Conservation (phyloP, 2,113 vertebrate genomes). For the Rhea americana region DNA sequence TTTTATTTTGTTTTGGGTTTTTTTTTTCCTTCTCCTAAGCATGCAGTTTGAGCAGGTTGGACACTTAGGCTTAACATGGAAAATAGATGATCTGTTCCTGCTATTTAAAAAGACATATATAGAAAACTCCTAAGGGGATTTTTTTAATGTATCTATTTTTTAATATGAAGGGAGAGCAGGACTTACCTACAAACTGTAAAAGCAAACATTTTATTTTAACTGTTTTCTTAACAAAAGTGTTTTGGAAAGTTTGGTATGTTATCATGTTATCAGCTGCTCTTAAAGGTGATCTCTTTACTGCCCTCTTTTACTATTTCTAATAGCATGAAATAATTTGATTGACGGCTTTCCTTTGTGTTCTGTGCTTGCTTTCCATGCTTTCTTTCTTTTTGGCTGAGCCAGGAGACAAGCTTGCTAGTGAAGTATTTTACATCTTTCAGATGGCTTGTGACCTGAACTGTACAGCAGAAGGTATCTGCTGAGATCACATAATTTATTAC, state of each 20-base stretch:
- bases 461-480: conserved; percentile 99
- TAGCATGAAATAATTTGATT: conserved; percentile 69
- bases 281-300: conserved; percentile 4
- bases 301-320: conserved; percentile 40
- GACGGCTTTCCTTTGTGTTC: conserved; percentile 75
- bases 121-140: neutral
- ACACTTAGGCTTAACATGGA: neutral
- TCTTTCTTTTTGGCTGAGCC: conserved; percentile 87
- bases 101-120: neutral
- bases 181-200: neutral
- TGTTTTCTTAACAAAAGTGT: neutral
- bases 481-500: conserved; percentile 87
- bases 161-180: neutral
- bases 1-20: neutral
- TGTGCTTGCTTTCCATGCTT: conserved; percentile 81
- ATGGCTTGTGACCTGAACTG: conserved; percentile 98
- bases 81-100: neutral
- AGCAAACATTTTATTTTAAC: neutral
- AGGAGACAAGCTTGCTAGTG: conserved; percentile 93
- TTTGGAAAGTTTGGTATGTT: neutral
- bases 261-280: conserved; percentile 1
- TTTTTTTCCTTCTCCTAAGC: neutral
- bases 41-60: neutral
- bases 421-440: conserved; percentile 98
- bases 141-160: neutral